These are phyloP conservation scores for Blastomussa wellsi DNA, from an alignment of 92 coral and sea anemone genomes.

Conservation along the genomic window DNA sequence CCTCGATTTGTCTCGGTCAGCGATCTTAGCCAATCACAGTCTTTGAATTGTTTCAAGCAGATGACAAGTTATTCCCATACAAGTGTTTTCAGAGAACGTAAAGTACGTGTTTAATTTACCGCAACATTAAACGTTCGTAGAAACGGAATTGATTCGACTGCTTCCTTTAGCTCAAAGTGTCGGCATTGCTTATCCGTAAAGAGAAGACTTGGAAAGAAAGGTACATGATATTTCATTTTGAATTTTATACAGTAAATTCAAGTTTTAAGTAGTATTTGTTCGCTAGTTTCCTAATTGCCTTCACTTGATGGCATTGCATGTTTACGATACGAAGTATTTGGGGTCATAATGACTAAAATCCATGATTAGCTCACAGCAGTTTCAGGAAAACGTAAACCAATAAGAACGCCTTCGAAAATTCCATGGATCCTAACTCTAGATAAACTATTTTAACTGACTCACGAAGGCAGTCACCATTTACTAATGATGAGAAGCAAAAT, in stretches of 20 bases:
- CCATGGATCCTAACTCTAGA: not conserved
- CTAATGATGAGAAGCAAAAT: not conserved
- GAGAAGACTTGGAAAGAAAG: not conserved
- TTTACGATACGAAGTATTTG: not conserved
- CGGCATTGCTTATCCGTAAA: not conserved
- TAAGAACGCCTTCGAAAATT: not conserved
- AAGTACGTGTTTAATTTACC: not conserved
- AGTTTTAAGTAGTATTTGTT: not conserved
- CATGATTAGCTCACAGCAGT: not conserved
- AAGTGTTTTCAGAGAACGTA: conserved; percentile 10
- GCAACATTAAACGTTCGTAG: not conserved
- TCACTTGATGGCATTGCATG: not conserved
- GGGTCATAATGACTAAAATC: not conserved
- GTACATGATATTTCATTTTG: not conserved
- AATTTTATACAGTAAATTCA: not conserved
- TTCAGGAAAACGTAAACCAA: not conserved
- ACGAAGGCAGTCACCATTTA: not conserved
- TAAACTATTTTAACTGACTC: not conserved
- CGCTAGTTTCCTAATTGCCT: not conserved
- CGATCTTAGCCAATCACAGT: conserved; percentile 22
- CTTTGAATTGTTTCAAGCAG: conserved; percentile 8
- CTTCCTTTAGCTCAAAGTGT: not conserved
- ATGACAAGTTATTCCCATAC: conserved; percentile 30
- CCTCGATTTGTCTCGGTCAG: conserved; percentile 23
- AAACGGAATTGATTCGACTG: not conserved